Conservation (phyloP, 2,797 vertebrate species). For the Allobates femoralis region DNA sequence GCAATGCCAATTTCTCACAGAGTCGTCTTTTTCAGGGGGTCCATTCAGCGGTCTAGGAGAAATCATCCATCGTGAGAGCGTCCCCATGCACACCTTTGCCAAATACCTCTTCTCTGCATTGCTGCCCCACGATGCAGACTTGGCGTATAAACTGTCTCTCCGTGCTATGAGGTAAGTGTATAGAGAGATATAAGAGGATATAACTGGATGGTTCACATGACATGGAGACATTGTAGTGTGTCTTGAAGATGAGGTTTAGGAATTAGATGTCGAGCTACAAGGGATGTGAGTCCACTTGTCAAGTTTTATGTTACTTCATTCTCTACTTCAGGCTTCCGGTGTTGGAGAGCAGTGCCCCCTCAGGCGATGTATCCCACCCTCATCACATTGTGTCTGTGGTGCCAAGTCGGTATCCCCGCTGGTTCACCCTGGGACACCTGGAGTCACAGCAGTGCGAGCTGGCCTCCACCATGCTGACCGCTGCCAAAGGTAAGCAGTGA, state of each 20-base stretch:
- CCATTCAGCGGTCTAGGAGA: conserved; percentile 96
- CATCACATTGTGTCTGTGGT: conserved; percentile 96
- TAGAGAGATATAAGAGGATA: too few relatives aligned
- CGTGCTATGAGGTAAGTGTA: conserved; percentile 90
- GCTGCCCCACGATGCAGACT: conserved; percentile 92
- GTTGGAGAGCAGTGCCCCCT: conserved; percentile 89
- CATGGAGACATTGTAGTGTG: too few relatives aligned
- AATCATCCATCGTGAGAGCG: conserved; percentile 95
- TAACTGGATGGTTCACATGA: not conserved
- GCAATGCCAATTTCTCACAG: not conserved
- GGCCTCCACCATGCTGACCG: conserved; percentile 97
- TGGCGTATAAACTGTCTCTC: conserved; percentile 94
- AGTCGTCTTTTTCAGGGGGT: conserved; percentile 80
- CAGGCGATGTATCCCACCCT: conserved; percentile 87
- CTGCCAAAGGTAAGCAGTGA: conserved; percentile 83
- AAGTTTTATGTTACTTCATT: not conserved
- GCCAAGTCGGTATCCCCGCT: conserved; percentile 93
- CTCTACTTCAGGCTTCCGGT: conserved; percentile 82
- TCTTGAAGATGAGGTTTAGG: too few relatives aligned
- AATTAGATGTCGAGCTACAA: too few relatives aligned
- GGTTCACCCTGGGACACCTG: conserved; percentile 97
- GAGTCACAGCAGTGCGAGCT: conserved; percentile 98
- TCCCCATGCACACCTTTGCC: conserved; percentile 98
- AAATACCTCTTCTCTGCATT: conserved; percentile 97
- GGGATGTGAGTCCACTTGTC: not conserved